Base-by-base conservation (phyloP, 1,140 invertebrate species). In the Diorhabda carinulata region DNA sequence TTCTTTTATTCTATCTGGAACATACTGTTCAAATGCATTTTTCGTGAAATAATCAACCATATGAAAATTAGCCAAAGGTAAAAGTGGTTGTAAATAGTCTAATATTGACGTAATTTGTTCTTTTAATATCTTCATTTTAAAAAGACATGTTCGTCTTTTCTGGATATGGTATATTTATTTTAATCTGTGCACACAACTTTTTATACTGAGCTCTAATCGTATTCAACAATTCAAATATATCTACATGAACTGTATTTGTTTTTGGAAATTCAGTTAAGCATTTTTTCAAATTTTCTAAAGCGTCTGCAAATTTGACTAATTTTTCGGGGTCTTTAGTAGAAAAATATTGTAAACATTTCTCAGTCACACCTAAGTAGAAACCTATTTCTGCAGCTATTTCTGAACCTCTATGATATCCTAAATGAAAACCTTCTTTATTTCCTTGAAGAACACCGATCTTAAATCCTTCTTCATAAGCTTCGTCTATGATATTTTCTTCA, bases 21-120 rank as follows among this genome's bases (percentile, higher is more conserved):
- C 73, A 69, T 84, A 83, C 40, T 74, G 83, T 1, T 86, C 72
- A 88, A 90, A 95, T 61, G 90, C 85, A 44, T 87, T 79, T n/a
- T 89, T 80, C 0, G 86, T 91, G n/a, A 93, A 85, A 82, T 90
- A 94, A 74, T 92, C 89, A 3, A 92, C 91, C 83, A 93, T 88
- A 79, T 94, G 92, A 74, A 90, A 90, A 79, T 93, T 89, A 2
- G 87, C 85, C 58, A 94, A 81, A 2, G 85, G 81, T 69, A 89
- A 75, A 72, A 87, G 82, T 2, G 86, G 83, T 61, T 84, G 78
- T 6, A 93, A 77, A 78, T 87, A 90, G 25, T 73, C 72, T 7
- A 87, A 77, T 3, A 87, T 77, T 52, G 81, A 79, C 44, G 88
- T 82, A 69, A 92, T 82, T 52, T 87, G 79, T 57, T 77, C 59